These are phyloP conservation scores for Drosophila orosa DNA, from an alignment of 1,140 invertebrate species.

Conservation along the genomic window DNA sequence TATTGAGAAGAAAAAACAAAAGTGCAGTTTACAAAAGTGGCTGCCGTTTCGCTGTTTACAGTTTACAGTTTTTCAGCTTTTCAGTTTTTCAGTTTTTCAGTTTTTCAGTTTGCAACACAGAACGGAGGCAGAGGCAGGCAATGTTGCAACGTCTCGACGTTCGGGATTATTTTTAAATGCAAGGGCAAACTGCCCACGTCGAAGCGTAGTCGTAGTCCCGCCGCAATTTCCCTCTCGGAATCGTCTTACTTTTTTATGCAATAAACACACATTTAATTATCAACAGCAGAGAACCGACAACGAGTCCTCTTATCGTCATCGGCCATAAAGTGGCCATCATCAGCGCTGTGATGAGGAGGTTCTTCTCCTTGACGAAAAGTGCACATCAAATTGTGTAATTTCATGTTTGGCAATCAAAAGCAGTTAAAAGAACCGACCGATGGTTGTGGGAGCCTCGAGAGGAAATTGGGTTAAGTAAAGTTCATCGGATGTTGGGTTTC, in stretches of 20 bases:
- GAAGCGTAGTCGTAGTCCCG: slow-evolving; percentile 10
- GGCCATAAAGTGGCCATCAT: slow-evolving; percentile 30
- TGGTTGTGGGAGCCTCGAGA: slow-evolving; percentile 15
- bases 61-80: slow-evolving; percentile 28
- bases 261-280: slow-evolving; percentile 73
- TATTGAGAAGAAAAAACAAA: slow-evolving; percentile 50
- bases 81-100: slow-evolving; percentile 5
- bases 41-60: slow-evolving; percentile 41
- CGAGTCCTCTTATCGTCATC: slow-evolving; percentile 34
- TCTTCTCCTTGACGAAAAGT: slow-evolving; percentile 24
- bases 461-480: slow-evolving; percentile 55
- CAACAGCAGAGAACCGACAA: slow-evolving; percentile 20
- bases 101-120: slow-evolving; percentile 25
- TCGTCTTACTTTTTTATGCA: slow-evolving; percentile 36
- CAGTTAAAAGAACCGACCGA: slow-evolving; percentile 27
- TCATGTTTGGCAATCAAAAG: slow-evolving; percentile 41
- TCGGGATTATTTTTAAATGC: slow-evolving; percentile 76
- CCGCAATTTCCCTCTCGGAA: background rate
- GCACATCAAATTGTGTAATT: slow-evolving; percentile 43
- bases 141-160: slow-evolving; percentile 59
- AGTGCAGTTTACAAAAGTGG: slow-evolving; percentile 46
- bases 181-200: slow-evolving; percentile 72
- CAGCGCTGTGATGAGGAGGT: slow-evolving; percentile 10
- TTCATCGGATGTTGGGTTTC: slow-evolving; percentile 30
- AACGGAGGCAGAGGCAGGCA: slow-evolving; percentile 23